These are phyloP conservation scores for Argyrosomus regius DNA, from an alignment of 2,797 vertebrate genomes.

Conservation along the genomic window DNA sequence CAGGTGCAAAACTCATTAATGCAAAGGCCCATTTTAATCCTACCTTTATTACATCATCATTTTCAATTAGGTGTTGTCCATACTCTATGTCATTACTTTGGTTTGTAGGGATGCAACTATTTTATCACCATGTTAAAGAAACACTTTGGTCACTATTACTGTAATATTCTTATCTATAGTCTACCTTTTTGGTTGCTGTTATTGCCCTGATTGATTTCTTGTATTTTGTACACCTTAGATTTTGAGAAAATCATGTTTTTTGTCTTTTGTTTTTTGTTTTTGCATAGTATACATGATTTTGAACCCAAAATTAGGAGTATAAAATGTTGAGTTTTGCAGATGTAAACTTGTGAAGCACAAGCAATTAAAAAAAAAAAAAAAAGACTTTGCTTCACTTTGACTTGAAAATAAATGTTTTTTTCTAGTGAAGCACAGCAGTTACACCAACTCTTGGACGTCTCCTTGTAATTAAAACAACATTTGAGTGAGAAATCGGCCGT, in stretches of 20 bases:
- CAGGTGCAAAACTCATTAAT: conserved; percentile 27
- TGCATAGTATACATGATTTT: conserved; percentile 64
- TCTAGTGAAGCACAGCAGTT: conserved; percentile 24
- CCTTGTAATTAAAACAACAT: neutral
- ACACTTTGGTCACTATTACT: neutral
- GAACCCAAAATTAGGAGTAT: conserved; percentile 6
- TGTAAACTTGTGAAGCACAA: conserved; percentile 19
- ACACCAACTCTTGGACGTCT: conserved; percentile 11
- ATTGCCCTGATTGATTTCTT: neutral
- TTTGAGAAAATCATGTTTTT: conserved; percentile 24
- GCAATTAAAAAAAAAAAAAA: neutral
- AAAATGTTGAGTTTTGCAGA: conserved; percentile 26
- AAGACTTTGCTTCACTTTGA: neutral
- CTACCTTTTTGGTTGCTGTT: neutral
- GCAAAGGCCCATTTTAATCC: conserved; percentile 3
- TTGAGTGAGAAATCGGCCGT: neutral
- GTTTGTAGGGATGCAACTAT: conserved; percentile 1
- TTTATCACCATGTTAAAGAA: neutral
- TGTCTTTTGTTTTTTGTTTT: conserved; percentile 18
- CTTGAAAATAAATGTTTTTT: neutral
- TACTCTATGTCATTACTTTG: neutral
- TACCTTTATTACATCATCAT: conserved; percentile 8
- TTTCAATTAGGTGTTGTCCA: neutral
- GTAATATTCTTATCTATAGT: neutral
- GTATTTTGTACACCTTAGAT: conserved; percentile 11